These are phyloP conservation scores for Erpetoichthys calabaricus DNA, from an alignment of 2,797 vertebrate species.

Conservation along the genomic window DNA sequence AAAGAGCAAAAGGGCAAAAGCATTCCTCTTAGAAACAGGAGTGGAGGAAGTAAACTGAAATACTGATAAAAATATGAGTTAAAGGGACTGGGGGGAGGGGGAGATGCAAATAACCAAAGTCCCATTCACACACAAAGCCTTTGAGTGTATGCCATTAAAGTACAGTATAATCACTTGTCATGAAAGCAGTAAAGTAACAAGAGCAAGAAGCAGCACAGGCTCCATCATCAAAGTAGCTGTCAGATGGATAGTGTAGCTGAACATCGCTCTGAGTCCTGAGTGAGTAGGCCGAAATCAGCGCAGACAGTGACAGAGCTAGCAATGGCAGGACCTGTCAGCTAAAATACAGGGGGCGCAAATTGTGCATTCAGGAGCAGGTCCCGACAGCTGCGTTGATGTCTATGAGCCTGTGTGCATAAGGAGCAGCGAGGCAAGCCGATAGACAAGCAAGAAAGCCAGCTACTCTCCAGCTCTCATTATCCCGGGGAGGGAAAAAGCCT, in stretches of 20 bases:
- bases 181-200: conserved; percentile 20
- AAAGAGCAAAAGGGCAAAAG: too few species aligned
- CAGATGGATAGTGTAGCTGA: conserved; percentile 25
- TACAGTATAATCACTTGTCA: conserved; percentile 43
- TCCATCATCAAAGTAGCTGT: conserved; percentile 29
- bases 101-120: too few species aligned
- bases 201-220: conserved; percentile 22
- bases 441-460: conserved; percentile 12
- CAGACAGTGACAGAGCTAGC: conserved; percentile 33
- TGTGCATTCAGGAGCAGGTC: conserved; percentile 13
- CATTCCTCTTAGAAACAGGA: too few species aligned
- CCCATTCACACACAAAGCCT: too few species aligned
- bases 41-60: too few species aligned
- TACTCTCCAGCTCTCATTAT: conserved; percentile 13
- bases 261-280: conserved; percentile 26
- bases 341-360: conserved; percentile 27
- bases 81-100: too few species aligned
- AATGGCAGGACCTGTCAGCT: conserved; percentile 35
- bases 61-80: too few species aligned
- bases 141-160: conserved; percentile 24
- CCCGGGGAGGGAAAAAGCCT: conserved; percentile 4
- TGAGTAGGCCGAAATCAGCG: conserved; percentile 24
- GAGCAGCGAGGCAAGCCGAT: conserved; percentile 6
- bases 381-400: conserved; percentile 34
- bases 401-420: conserved; percentile 8